These are phyloP conservation scores for Trichosurus vulpecula DNA, from an alignment of 2,797 vertebrate genomes.

Conservation along the genomic window DNA sequence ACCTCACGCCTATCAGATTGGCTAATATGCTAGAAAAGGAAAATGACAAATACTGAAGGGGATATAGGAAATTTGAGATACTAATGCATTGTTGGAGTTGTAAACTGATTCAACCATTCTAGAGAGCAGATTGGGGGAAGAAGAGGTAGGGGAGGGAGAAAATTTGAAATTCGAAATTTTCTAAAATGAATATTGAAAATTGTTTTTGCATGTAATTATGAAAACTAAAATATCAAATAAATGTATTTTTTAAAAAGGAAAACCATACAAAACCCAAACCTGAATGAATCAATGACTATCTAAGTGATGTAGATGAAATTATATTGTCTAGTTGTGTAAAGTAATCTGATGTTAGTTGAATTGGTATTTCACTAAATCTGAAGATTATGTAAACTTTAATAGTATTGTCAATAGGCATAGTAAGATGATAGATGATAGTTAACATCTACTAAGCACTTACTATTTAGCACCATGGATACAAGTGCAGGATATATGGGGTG, in stretches of 20 bases:
- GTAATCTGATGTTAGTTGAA: neutral
- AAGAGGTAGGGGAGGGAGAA: neutral
- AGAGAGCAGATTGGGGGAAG: neutral
- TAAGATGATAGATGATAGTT: neutral
- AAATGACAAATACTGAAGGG: neutral
- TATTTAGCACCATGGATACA: neutral
- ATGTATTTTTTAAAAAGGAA: neutral
- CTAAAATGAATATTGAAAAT: neutral
- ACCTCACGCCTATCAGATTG: neutral
- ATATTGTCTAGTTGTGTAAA: neutral
- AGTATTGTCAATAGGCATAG: neutral
- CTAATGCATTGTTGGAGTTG: neutral
- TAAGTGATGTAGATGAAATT: neutral
- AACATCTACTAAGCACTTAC: neutral
- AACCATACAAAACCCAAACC: neutral
- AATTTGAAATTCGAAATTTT: neutral
- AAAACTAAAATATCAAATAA: neutral
- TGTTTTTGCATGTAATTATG: neutral
- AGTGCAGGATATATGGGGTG: neutral
- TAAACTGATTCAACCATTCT: neutral
- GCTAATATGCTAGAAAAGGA: neutral
- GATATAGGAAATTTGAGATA: neutral
- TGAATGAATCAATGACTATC: neutral
- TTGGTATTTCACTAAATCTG: neutral
- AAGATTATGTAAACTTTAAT: neutral